Percentiles rank a stretch among this genome's conserved stretches.
Conservation (phyloP, 1,140 invertebrate genomes). For the Drosophila obscura region DNA sequence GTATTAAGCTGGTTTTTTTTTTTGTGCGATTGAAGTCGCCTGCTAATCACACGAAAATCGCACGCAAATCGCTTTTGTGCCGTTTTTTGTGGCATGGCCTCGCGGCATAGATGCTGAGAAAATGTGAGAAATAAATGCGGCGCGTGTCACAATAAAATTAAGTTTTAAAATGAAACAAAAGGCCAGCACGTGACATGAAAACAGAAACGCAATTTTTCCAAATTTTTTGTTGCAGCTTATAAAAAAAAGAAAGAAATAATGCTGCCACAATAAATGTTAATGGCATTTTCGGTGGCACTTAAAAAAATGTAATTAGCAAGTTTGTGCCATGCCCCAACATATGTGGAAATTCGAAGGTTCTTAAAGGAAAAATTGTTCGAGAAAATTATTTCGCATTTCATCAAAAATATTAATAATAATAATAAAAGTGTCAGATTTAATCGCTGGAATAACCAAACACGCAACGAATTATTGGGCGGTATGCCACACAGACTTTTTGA, state of each 20-base stretch:
- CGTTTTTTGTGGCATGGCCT: conserved; percentile 18
- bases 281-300: conserved; percentile 16
- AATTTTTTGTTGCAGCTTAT: conserved; percentile 16
- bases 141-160: conserved; percentile 52
- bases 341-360: conserved; percentile 34
- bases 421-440: conserved; percentile 28
- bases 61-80: conserved; percentile 6
- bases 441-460: conserved; percentile 21
- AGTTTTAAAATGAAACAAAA: conserved; percentile 53
- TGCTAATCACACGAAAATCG: conserved; percentile 45
- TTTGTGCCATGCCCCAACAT: conserved; percentile 12
- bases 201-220: conserved; percentile 24
- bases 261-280: conserved; percentile 30
- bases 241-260: conserved; percentile 17
- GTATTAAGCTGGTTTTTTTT: not conserved
- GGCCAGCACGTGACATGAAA: conserved; percentile 60
- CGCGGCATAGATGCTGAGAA: conserved; percentile 15
- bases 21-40: conserved; percentile 28
- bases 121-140: conserved; percentile 30
- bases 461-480: conserved; percentile 19
- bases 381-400: conserved; percentile 10
- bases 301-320: conserved; percentile 64
- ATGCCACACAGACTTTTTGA: conserved; percentile 34
- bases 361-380: conserved; percentile 4
- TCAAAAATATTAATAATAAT: conserved; percentile 9